Evolutionary conservation across 2,113 vertebrate genomes (phyloP).

Genomic region (Xenopus tropicalis): DNA sequence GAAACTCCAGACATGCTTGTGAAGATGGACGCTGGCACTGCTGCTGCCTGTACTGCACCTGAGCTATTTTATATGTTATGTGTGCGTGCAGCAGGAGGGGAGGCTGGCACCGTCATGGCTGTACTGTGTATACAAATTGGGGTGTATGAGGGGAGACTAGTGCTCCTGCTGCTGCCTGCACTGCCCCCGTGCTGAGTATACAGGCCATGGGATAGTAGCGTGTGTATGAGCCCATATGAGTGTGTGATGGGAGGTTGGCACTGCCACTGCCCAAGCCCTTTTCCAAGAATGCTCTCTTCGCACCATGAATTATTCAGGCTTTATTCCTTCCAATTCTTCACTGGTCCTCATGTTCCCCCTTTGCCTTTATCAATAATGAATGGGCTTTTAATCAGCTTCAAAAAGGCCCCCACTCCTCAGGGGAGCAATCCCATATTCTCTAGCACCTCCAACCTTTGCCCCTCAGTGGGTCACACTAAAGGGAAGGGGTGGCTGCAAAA

Average conservation of each 20-base stretch:
- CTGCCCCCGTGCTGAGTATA: background rate
- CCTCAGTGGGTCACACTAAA: background rate
- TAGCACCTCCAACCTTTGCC: conserved; percentile 20
- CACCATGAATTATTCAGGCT: conserved; percentile 39
- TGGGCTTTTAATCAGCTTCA: conserved; percentile 43
- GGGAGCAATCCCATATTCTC: conserved; percentile 24
- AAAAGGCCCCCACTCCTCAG: conserved; percentile 25
- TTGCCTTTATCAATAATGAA: conserved; percentile 39
- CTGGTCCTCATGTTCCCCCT: conserved; percentile 37
- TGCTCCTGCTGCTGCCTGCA: background rate
- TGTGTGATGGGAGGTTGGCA: conserved; percentile 26
- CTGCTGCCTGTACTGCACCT: background rate
- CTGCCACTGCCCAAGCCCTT: conserved; percentile 28
- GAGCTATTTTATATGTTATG: too few relatives aligned
- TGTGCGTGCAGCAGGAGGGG: too few relatives aligned
- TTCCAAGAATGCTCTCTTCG: conserved; percentile 44
- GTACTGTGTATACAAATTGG: background rate
- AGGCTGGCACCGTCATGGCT: background rate
- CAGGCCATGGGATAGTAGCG: conserved; percentile 20
- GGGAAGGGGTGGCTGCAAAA: background rate
- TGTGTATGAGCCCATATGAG: background rate
- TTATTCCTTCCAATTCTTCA: conserved; percentile 38
- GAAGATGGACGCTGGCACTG: too few relatives aligned
- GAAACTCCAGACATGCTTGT: background rate
- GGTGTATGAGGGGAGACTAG: conserved; percentile 10